phyloP scores from a whole-genome alignment of 2,888 invertebrate species.

The Neoaliturus tenellus region DNA sequence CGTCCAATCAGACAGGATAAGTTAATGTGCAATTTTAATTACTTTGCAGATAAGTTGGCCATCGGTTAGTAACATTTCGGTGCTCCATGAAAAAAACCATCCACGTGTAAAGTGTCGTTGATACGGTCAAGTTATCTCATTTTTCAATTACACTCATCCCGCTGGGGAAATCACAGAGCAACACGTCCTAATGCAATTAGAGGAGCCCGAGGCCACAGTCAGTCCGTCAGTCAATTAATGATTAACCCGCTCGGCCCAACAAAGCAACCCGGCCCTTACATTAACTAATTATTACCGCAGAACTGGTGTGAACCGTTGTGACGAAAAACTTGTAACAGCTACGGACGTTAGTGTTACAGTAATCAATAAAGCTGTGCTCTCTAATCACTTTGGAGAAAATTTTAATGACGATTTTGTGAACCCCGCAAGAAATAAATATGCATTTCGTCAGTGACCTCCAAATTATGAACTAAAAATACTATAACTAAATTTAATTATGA shows the following conservation, averaged over 20 bases:
- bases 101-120: not conserved
- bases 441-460: too few species aligned
- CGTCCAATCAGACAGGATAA: too few species aligned
- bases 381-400: not conserved
- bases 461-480: too few species aligned
- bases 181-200: slow-evolving; percentile 30
- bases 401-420: too few species aligned
- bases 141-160: slow-evolving; percentile 9
- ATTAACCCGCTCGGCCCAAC: not conserved
- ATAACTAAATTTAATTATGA: too few species aligned
- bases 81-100: too few species aligned
- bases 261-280: slow-evolving; percentile 1
- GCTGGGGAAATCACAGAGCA: slow-evolving; percentile 21
- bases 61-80: too few species aligned
- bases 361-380: not conserved
- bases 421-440: too few species aligned
- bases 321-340: not conserved
- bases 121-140: not conserved
- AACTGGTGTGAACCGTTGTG: not conserved
- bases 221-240: slow-evolving; percentile 18
- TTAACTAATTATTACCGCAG: slow-evolving; percentile 3
- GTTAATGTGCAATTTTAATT: too few species aligned
- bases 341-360: not conserved
- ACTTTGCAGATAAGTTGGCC: too few species aligned
- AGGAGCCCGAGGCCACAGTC: not conserved